A percentile compares a stretch with the other conserved stretches of the same genome.
These are phyloP conservation scores for Leuciscus idus DNA, from an alignment of 2,113 vertebrate species.

Conservation along the genomic window DNA sequence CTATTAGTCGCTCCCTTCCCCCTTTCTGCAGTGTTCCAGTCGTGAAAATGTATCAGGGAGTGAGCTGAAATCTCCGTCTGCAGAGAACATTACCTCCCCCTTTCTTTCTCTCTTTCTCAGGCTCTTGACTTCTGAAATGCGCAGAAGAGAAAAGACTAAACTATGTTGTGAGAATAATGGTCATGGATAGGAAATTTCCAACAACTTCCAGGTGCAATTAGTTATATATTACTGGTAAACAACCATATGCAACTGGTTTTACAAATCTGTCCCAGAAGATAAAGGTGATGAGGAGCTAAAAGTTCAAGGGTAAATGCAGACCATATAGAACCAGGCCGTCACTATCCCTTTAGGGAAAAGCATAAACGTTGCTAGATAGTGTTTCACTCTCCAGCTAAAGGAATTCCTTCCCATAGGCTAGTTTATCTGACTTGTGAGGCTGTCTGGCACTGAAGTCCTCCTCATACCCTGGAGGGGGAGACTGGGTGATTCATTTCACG, in stretches of 20 bases:
- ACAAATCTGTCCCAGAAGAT: conserved; percentile 16
- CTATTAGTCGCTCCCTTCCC: conserved; percentile 48
- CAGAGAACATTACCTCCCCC: conserved; percentile 61
- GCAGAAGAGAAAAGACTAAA: conserved; percentile 30
- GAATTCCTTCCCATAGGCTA: conserved; percentile 35
- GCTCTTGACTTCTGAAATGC: conserved; percentile 33
- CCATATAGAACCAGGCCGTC: neutral
- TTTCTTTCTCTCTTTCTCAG: conserved; percentile 24
- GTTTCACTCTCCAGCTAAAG: conserved; percentile 6
- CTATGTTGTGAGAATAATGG: neutral
- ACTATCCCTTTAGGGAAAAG: neutral
- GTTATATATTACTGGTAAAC: neutral
- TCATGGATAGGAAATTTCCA: neutral
- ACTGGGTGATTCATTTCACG: conserved; percentile 51
- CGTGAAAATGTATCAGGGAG: conserved; percentile 61
- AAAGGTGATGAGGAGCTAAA: neutral
- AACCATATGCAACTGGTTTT: neutral
- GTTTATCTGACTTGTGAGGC: conserved; percentile 31
- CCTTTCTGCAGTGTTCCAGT: conserved; percentile 55
- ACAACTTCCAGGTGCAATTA: neutral
- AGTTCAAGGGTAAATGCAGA: neutral
- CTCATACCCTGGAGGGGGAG: conserved; percentile 29
- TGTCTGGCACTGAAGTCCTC: conserved; percentile 29
- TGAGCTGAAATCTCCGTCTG: conserved; percentile 59
- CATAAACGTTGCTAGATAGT: neutral